Evolutionary conservation across 2,797 vertebrate genomes (phyloP).

Genomic region (Melanotaenia nigrans): DNA sequence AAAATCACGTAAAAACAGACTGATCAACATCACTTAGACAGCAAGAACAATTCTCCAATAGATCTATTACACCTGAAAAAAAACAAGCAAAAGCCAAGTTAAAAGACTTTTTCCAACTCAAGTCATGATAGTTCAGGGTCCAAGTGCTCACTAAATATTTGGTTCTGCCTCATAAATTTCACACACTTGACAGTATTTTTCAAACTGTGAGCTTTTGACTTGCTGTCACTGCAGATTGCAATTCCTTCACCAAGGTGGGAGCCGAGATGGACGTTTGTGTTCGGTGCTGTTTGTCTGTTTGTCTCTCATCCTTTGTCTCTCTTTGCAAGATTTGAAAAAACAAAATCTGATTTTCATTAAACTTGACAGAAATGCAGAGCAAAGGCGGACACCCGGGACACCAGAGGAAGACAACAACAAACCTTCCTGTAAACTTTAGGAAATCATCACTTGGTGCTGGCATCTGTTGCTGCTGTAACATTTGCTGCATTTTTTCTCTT

Average conservation of each 20-base stretch:
- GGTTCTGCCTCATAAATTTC: constrained; percentile 1
- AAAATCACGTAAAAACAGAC: background rate
- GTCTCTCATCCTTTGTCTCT: background rate
- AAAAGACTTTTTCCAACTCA: background rate
- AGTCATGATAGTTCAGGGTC: background rate
- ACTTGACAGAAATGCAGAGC: background rate
- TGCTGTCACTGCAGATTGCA: constrained; percentile 17
- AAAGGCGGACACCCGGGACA: background rate
- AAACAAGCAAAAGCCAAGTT: background rate
- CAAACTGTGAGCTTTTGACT: constrained; percentile 14
- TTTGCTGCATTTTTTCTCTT: fast-evolving
- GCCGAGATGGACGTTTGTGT: constrained; percentile 1
- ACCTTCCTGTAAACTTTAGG: background rate
- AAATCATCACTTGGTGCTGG: background rate
- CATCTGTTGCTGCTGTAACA: background rate
- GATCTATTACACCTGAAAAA: background rate
- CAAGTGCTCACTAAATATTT: background rate
- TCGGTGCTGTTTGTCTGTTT: constrained; percentile 2
- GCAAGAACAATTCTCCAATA: background rate
- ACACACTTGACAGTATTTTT: constrained; percentile 16
- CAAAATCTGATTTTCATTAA: background rate
- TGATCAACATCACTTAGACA: background rate
- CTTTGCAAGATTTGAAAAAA: constrained; percentile 1
- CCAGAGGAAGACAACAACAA: background rate
- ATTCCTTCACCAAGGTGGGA: constrained; percentile 13